A percentile compares a stretch with the other conserved stretches of the same genome.
Conservation (phyloP, 1,140 invertebrate species). For the Camponotus vicinus region DNA sequence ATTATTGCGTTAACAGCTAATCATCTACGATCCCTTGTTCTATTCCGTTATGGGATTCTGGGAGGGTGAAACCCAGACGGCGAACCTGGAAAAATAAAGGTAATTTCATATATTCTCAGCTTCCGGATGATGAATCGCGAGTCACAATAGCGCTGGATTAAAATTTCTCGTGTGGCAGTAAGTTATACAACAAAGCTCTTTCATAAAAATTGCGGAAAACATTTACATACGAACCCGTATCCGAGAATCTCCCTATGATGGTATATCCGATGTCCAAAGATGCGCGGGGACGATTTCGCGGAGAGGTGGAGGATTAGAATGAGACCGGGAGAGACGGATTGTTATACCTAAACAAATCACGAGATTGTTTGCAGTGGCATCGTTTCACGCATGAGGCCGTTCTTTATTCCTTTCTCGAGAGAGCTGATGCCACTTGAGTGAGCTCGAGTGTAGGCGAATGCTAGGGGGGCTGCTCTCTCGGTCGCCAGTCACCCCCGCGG, state of each 20-base stretch:
- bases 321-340: constrained; percentile 73
- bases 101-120: constrained; percentile 8
- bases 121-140: neutral
- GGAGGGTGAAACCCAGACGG: constrained; percentile 35
- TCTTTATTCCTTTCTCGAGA: constrained; percentile 84
- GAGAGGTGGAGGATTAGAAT: constrained; percentile 19
- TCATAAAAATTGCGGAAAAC: neutral
- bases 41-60: constrained; percentile 39
- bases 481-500: constrained; percentile 75
- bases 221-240: neutral
- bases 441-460: constrained; percentile 84
- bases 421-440: constrained; percentile 85
- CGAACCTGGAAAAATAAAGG: constrained; percentile 19
- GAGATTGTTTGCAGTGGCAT: constrained; percentile 86
- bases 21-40: constrained; percentile 68
- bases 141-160: neutral
- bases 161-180: constrained; percentile 1
- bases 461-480: constrained; percentile 71
- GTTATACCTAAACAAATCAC: constrained; percentile 86
- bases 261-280: constrained; percentile 9
- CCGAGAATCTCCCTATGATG: neutral
- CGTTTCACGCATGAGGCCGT: constrained; percentile 86
- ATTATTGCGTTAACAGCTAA: constrained; percentile 79
- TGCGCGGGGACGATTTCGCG: neutral
- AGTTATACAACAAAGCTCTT: too few species aligned